Base-by-base conservation (phyloP, 2,113 vertebrate genomes). In the Chaetorhynchus papuensis region DNA sequence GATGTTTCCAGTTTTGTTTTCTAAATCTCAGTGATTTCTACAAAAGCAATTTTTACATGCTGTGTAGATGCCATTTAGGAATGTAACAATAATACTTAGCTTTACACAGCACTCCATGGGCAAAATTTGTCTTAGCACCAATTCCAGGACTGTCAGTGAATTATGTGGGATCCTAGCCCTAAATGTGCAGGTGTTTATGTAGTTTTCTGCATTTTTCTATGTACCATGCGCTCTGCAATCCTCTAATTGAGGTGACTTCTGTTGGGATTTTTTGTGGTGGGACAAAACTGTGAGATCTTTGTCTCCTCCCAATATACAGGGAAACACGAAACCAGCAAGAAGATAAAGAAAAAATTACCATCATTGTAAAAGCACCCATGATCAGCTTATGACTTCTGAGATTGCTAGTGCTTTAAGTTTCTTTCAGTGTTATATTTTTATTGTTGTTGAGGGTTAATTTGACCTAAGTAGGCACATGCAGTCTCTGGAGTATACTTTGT, bases 391-490 rank as follows among this genome's bases (percentile, higher is more conserved):
- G 64, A 65, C 63, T 81, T 50, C 44, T 47, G 56, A 54, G 64
- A 72, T 52, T 83, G 56, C 61, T 66, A 20, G 52, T 61, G 74
- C 88, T 77, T 44, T 89, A 79, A 87, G 60, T 71, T 71, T 66
- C 66, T 79, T 77, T 87, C 39, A 64, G 19, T 66, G 30, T 75
- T 87, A 27, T 9, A 45, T 63, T 95, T 96, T 95, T 87, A 91
- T 87, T 92, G 83, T 95, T 90, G 63, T 47, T 87, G 84, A 88
- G 60, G 59, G 93, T 90, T 96, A 93, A 89, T 97, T 95, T 94
- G 75, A 93, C 82, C 53, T 79, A 69, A 90, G 70, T 53, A 76
- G 42, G 89, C 41, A 49, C 87, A 60, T 14, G 31, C 26, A 63
- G 75, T 70, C 59, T 88, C 75, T 93, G 33, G 57, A 60, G 69